phyloP scores from a whole-genome alignment of 1,140 invertebrate species.

The Diorhabda elongata region DNA sequence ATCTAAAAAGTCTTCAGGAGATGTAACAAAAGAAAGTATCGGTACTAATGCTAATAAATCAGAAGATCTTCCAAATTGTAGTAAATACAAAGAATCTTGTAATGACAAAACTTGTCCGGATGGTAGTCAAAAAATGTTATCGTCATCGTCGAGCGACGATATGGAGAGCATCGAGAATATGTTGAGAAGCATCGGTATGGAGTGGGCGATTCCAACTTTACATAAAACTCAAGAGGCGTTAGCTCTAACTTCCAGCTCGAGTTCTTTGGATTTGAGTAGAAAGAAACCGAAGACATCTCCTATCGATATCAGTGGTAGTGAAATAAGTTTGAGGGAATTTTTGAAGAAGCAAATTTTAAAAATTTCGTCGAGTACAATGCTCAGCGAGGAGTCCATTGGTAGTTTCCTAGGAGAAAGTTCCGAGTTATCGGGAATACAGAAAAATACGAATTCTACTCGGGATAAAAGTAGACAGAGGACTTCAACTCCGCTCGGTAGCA shows the following conservation, averaged over 20 bases:
- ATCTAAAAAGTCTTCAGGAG: not conserved
- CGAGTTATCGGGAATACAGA: slow-evolving; percentile 32
- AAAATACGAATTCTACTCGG: slow-evolving; percentile 26
- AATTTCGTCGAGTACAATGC: slow-evolving; percentile 36
- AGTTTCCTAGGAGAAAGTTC: slow-evolving; percentile 32
- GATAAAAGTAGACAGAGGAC: slow-evolving; percentile 46
- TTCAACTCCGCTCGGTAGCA: slow-evolving; percentile 52
- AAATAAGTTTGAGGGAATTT: slow-evolving; percentile 37
- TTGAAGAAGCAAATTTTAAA: slow-evolving; percentile 33
- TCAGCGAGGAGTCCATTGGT: slow-evolving; percentile 26
- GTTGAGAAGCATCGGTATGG: slow-evolving; percentile 57
- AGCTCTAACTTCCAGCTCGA: slow-evolving; percentile 59
- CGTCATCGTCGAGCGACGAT: slow-evolving; percentile 44
- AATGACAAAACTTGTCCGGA: not conserved
- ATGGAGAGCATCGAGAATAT: slow-evolving; percentile 55
- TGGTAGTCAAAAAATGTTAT: not conserved
- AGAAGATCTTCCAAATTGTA: not conserved
- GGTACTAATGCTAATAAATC: not conserved
- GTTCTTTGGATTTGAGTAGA: slow-evolving; percentile 50
- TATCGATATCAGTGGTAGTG: slow-evolving; percentile 27
- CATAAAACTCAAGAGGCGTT: slow-evolving; percentile 63
- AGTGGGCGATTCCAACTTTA: slow-evolving; percentile 62
- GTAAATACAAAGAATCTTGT: not conserved
- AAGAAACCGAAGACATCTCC: slow-evolving; percentile 19
- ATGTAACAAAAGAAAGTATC: not conserved